A percentile compares a stretch with the other conserved stretches of the same genome.
Evolutionary conservation across 2,797 vertebrate genomes (phyloP).

Genomic region (Gallinago stenura): DNA sequence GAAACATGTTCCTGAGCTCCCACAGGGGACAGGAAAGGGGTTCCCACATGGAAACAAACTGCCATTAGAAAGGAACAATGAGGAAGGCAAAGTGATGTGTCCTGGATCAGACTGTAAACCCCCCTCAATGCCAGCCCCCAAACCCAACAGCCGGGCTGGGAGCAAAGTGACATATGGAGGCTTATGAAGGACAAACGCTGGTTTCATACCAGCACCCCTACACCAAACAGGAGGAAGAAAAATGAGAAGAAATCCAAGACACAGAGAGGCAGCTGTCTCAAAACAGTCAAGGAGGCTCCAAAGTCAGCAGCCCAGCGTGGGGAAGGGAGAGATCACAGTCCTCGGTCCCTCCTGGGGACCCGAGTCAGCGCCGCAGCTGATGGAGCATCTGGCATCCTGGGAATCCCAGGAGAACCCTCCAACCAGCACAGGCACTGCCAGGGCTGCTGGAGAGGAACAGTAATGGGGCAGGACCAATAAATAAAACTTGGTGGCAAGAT

Average conservation of each 20-base stretch:
- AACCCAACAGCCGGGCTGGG: background rate
- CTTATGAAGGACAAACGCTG: background rate
- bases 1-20: rapidly evolving
- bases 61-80: background rate
- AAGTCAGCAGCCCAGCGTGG: rapidly evolving
- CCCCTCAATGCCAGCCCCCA: background rate
- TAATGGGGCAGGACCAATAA: background rate
- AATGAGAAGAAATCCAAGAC: background rate
- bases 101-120: rapidly evolving
- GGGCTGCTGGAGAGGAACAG: background rate
- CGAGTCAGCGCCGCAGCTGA: rapidly evolving
- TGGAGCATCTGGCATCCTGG: rapidly evolving
- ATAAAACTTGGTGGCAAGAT: background rate
- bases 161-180: background rate
- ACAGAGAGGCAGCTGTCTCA: background rate
- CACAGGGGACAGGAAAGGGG: background rate
- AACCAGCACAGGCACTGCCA: rapidly evolving
- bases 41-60: rapidly evolving
- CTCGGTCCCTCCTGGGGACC: rapidly evolving
- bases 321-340: background rate
- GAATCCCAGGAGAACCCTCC: background rate
- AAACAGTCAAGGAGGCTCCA: background rate
- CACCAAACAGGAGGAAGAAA: background rate
- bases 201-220: background rate
- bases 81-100: rapidly evolving